phyloP scores from a whole-genome alignment of 2,113 vertebrate species.

The Amblyornis subalaris region DNA sequence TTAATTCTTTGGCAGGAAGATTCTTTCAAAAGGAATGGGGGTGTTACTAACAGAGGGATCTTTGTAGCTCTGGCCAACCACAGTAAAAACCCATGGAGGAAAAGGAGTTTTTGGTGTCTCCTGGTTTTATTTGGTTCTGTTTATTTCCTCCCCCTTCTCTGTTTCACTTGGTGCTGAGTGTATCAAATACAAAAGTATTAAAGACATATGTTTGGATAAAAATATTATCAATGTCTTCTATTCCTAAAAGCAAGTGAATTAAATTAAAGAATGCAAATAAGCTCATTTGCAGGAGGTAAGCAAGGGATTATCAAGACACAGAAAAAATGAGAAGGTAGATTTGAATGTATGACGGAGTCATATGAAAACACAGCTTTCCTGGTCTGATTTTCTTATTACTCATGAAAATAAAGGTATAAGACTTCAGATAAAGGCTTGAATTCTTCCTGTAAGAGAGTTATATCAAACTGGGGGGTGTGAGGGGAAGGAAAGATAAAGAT shows the following conservation, averaged over 20 bases:
- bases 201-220: background rate
- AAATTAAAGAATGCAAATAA: constrained; percentile 21
- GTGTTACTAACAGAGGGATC: background rate
- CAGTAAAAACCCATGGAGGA: background rate
- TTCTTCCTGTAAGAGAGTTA: background rate
- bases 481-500: background rate
- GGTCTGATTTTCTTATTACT: background rate
- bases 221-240: background rate
- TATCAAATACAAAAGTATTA: background rate
- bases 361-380: background rate
- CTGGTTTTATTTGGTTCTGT: background rate
- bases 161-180: background rate
- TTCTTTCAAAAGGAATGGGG: background rate
- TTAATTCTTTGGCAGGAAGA: background rate
- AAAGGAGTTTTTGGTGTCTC: background rate
- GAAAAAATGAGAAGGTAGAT: background rate
- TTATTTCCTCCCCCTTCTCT: background rate
- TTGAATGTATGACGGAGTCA: background rate
- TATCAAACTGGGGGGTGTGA: background rate
- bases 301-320: background rate
- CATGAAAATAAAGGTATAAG: background rate
- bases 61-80: background rate
- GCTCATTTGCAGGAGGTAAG: background rate
- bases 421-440: background rate
- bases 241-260: background rate